Evolutionary conservation across 2,888 invertebrate species (phyloP).

Genomic region (Sphaerophoria rueppellii): DNA sequence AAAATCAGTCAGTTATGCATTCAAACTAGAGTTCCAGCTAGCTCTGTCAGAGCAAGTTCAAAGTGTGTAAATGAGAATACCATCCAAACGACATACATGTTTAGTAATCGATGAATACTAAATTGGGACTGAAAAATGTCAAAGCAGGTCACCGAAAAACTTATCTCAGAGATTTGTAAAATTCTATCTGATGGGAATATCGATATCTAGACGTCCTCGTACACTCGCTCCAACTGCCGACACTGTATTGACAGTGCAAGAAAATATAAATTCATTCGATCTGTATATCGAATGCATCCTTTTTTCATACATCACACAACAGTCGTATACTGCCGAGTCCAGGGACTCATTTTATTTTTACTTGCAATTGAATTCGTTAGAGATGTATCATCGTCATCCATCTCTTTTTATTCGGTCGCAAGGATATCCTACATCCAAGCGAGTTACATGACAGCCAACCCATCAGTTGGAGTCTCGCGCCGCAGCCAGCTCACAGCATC

Average conservation of each 20-base stretch:
- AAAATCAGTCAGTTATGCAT: conserved; percentile 7
- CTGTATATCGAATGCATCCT: conserved; percentile 3
- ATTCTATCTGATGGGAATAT: not conserved
- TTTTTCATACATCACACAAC: conserved; percentile 15
- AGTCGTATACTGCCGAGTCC: not conserved
- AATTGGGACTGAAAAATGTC: conserved; percentile 29
- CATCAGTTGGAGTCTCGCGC: conserved; percentile 26
- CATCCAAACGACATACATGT: not conserved
- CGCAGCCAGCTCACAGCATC: conserved; percentile 22
- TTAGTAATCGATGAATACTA: not conserved
- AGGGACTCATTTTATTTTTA: conserved; percentile 20
- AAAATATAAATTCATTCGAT: not conserved
- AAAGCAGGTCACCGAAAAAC: conserved; percentile 29
- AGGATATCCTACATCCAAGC: not conserved
- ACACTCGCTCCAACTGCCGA: not conserved
- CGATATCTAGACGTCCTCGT: not conserved
- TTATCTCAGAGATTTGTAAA: conserved; percentile 9
- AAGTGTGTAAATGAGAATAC: conserved; percentile 28
- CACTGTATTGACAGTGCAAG: not conserved
- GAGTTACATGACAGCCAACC: conserved; percentile 42
- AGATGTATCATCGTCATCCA: conserved; percentile 43
- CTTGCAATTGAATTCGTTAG: conserved; percentile 63
- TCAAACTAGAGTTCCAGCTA: not conserved
- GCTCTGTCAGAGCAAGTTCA: not conserved
- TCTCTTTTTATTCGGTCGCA: conserved; percentile 6